Percentiles rank a stretch among this genome's conserved stretches.
Conservation (phyloP, 2,113 vertebrate genomes). For the Nycticebus coucang region DNA sequence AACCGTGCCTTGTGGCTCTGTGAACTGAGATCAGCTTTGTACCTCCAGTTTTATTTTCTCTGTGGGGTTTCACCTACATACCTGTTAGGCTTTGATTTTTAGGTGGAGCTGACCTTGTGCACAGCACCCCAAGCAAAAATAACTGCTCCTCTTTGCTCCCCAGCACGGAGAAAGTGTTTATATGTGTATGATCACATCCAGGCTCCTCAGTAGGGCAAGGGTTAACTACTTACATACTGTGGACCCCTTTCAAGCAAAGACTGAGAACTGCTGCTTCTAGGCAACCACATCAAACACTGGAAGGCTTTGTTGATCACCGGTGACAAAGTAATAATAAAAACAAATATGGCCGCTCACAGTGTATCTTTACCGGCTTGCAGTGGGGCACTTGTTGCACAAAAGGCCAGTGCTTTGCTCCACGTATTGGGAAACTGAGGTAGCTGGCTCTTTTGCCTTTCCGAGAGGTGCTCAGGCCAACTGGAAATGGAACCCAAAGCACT, state of each 20-base stretch:
- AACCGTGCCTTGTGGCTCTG: background rate
- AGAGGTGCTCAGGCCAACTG: background rate
- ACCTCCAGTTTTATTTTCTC: constrained; percentile 12
- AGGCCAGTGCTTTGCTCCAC: background rate
- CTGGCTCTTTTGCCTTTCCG: background rate
- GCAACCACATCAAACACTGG: constrained; percentile 46
- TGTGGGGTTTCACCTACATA: background rate
- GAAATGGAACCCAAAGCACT: background rate
- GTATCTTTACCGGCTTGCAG: background rate
- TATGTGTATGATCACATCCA: background rate
- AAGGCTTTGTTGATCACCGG: constrained; percentile 58
- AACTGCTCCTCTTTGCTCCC: background rate
- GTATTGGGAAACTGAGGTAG: constrained; percentile 75
- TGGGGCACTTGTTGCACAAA: constrained; percentile 58
- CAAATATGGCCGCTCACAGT: constrained; percentile 30
- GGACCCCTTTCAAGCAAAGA: constrained; percentile 51
- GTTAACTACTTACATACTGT: constrained; percentile 70
- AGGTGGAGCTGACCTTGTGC: background rate
- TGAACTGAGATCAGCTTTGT: background rate
- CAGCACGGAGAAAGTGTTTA: background rate
- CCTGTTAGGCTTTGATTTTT: constrained; percentile 30
- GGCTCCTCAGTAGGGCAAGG: constrained; percentile 65
- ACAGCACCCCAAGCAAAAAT: background rate
- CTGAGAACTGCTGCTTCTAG: constrained; percentile 61
- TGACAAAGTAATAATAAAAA: constrained; percentile 59